phyloP scores from a whole-genome alignment of 2,113 vertebrate species.

The Glaucomys volans region DNA sequence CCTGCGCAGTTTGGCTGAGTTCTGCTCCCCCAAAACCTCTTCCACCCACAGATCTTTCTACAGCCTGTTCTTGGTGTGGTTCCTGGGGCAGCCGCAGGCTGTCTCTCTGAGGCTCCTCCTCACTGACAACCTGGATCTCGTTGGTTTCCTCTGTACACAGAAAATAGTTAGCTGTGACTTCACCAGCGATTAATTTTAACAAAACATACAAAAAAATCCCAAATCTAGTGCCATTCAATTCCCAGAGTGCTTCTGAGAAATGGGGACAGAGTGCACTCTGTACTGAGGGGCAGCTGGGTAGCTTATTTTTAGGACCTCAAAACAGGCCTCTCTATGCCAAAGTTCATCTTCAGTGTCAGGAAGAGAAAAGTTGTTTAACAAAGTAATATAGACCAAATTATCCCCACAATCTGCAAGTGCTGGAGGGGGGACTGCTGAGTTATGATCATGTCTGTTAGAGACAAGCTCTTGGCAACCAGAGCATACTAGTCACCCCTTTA shows the following conservation, averaged over 20 bases:
- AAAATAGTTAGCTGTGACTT: not conserved
- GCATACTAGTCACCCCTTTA: not conserved
- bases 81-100: not conserved
- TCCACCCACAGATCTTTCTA: rapidly evolving
- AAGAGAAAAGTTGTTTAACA: not conserved
- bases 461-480: not conserved
- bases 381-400: not conserved
- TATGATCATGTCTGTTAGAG: not conserved
- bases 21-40: not conserved
- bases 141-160: slow-evolving; percentile 76
- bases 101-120: slow-evolving; percentile 55
- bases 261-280: no score
- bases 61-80: slow-evolving; percentile 53
- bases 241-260: not conserved
- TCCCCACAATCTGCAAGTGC: rapidly evolving
- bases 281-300: rapidly evolving
- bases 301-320: no score
- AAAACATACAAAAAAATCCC: not conserved
- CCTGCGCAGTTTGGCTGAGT: not conserved
- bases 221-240: not conserved
- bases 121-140: not conserved
- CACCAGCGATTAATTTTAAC: not conserved
- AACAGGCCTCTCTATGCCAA: not conserved
- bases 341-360: not conserved
- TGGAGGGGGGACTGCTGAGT: not conserved